These are phyloP conservation scores for Rhingia rostrata DNA, from an alignment of 2,888 invertebrate genomes.

Conservation along the genomic window DNA sequence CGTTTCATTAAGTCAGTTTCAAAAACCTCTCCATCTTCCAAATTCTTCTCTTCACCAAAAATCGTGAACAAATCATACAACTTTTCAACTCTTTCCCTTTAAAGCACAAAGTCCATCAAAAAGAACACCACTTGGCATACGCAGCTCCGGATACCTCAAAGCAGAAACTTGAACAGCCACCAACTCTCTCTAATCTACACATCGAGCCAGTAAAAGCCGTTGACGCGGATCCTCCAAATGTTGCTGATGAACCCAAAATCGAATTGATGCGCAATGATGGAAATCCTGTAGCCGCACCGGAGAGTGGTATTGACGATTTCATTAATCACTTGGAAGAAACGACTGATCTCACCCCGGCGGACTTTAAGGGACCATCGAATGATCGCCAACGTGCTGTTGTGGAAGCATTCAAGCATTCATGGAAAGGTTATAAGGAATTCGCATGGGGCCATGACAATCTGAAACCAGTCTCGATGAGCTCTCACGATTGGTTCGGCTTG, in stretches of 20 bases:
- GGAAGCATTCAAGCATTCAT: conserved; percentile 95
- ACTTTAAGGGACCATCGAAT: conserved; percentile 89
- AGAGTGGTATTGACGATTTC: conserved; percentile 78
- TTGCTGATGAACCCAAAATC: conserved; percentile 63
- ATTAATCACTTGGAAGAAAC: conserved; percentile 77
- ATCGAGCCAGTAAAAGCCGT: conserved; percentile 60
- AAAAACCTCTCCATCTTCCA: too few species aligned
- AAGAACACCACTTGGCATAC: conserved; percentile 44
- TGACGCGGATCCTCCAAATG: conserved; percentile 70
- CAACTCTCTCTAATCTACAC: conserved; percentile 21
- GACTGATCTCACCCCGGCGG: conserved; percentile 77
- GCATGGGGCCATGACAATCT: conserved; percentile 99
- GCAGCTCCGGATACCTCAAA: conserved; percentile 48
- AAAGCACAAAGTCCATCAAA: conserved; percentile 61
- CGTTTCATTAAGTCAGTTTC: too few species aligned
- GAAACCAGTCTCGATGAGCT: conserved; percentile 92
- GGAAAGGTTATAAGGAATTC: conserved; percentile 95
- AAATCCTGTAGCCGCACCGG: conserved; percentile 50
- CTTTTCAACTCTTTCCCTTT: background rate
- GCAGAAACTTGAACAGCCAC: conserved; percentile 38
- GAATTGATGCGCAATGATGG: conserved; percentile 65
- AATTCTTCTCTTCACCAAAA: too few species aligned
- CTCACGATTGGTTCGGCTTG: conserved; percentile 97
- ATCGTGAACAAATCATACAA: background rate
- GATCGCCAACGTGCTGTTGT: conserved; percentile 93